Percentiles rank a stretch among this genome's conserved stretches.
Conservation (phyloP, 2,888 invertebrate species). For the Dryocosmus kuriphilus region DNA sequence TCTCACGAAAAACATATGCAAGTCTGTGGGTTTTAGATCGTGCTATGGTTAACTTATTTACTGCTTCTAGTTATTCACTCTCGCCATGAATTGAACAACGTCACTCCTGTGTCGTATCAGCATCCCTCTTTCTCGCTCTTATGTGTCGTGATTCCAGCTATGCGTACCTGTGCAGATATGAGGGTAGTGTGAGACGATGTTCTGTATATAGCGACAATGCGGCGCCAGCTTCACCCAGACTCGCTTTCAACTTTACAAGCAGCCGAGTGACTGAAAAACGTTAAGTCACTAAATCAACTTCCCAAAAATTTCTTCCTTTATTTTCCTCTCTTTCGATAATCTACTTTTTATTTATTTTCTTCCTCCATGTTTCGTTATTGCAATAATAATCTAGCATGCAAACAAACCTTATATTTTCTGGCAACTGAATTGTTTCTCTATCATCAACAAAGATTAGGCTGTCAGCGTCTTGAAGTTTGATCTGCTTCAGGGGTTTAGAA, state of each 20-base stretch:
- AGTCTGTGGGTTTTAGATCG: background rate
- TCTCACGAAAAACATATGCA: conserved; percentile 31
- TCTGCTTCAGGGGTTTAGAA: background rate
- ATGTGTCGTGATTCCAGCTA: background rate
- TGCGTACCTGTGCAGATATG: background rate
- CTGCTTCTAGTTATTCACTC: background rate
- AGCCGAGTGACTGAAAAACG: background rate
- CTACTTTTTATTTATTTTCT: too few species aligned
- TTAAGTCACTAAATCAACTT: background rate
- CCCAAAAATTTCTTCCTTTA: background rate
- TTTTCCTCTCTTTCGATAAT: background rate
- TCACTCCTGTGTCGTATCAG: background rate
- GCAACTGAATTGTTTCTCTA: background rate
- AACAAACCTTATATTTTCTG: background rate
- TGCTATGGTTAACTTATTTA: background rate
- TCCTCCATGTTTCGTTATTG: background rate
- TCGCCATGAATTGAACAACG: background rate
- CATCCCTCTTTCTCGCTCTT: background rate
- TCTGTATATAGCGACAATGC: conserved; percentile 1
- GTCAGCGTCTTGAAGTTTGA: conserved; percentile 4
- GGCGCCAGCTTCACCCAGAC: background rate
- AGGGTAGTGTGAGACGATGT: background rate
- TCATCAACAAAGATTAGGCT: background rate
- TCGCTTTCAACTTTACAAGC: background rate
- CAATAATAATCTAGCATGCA: conserved; percentile 7